Conservation (phyloP, 2,797 vertebrate genomes). For the Gallinago solitaria region DNA sequence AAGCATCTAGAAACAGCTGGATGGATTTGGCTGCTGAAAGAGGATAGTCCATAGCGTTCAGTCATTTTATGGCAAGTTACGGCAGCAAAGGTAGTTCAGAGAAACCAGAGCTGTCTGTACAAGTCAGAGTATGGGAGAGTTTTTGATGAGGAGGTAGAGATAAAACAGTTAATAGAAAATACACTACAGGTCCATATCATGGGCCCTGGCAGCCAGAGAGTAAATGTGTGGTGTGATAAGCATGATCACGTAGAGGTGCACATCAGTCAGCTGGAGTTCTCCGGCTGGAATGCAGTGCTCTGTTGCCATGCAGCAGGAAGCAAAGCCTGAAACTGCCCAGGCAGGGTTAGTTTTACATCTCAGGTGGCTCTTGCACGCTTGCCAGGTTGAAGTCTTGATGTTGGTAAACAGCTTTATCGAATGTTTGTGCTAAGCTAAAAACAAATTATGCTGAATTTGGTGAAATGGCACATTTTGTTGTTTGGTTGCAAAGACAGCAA, state of each 20-base stretch:
- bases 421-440: background rate
- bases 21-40: background rate
- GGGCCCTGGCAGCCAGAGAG: background rate
- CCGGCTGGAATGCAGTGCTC: background rate
- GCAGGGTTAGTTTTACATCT: background rate
- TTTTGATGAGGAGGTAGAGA: background rate
- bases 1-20: background rate
- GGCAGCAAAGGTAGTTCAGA: background rate
- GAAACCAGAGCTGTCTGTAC: background rate
- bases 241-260: rapidly evolving
- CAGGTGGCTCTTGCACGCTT: rapidly evolving
- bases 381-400: background rate
- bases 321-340: background rate
- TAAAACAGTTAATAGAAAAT: background rate
- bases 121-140: background rate
- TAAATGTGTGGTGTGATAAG: rapidly evolving
- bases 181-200: background rate
- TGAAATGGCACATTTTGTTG: background rate
- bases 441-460: background rate
- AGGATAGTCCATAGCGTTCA: background rate
- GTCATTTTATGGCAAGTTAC: background rate
- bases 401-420: background rate
- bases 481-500: background rate
- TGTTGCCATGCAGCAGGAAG: background rate
- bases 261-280: background rate